A percentile compares a stretch with the other conserved stretches of the same genome.
These are phyloP conservation scores for Hoplostethus atlanticus DNA, from an alignment of 2,797 vertebrate species.

Conservation along the genomic window DNA sequence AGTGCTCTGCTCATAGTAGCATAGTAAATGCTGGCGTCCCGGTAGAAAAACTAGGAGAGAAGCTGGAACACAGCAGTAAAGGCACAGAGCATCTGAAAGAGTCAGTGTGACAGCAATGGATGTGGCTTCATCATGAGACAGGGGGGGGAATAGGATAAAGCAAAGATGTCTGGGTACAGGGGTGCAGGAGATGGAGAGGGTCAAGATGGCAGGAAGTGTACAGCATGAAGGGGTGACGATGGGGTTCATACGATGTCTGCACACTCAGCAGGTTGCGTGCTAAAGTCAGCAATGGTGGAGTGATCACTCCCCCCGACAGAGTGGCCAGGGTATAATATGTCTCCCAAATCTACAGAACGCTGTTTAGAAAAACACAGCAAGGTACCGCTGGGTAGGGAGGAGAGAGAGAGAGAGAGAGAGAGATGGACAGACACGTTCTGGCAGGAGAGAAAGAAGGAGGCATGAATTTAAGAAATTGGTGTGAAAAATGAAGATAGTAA, in stretches of 20 bases:
- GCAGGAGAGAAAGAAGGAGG: conserved; percentile 12
- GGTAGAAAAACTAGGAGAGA: not conserved
- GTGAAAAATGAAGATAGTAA: conserved; percentile 54
- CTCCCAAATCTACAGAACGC: conserved; percentile 52
- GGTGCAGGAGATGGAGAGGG: conserved; percentile 18
- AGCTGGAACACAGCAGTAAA: not conserved
- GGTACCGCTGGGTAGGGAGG: conserved; percentile 25
- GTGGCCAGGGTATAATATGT: conserved; percentile 37
- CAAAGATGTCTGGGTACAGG: conserved; percentile 69
- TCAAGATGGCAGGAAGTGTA: conserved; percentile 40
- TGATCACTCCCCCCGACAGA: conserved; percentile 11
- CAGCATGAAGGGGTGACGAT: conserved; percentile 23
- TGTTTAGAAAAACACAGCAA: conserved; percentile 43
- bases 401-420: conserved; percentile 14
- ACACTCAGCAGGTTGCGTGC: conserved; percentile 61
- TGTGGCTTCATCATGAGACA: conserved; percentile 52
- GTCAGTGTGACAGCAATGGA: conserved; percentile 56
- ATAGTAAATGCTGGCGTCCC: not conserved
- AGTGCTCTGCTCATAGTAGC: not conserved
- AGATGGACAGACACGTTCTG: conserved; percentile 18
- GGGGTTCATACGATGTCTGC: conserved; percentile 56
- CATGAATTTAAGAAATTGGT: conserved; percentile 21
- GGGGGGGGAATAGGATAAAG: conserved; percentile 59
- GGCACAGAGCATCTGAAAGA: conserved; percentile 40
- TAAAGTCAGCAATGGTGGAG: conserved; percentile 62